A percentile compares a stretch with the other conserved stretches of the same genome.
These are phyloP conservation scores for Pseudochirops cupreus DNA, from an alignment of 2,797 vertebrate species.

Conservation along the genomic window DNA sequence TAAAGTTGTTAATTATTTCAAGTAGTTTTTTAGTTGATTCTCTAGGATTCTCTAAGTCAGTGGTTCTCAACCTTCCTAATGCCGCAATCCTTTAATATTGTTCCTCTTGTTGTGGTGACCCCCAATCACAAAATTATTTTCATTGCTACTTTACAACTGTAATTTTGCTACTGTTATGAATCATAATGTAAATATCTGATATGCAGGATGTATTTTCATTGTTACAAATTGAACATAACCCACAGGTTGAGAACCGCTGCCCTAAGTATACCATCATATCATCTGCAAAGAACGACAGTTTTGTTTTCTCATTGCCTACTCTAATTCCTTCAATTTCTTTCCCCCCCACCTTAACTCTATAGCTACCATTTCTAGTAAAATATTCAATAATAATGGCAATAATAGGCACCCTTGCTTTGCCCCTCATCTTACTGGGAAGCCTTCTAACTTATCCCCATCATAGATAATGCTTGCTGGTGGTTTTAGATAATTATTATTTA, in stretches of 20 bases:
- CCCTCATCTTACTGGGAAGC: too few species aligned
- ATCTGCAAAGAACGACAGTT: not conserved
- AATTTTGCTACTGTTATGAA: too few species aligned
- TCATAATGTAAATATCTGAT: too few species aligned
- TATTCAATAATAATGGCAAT: not conserved
- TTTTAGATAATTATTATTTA: not conserved
- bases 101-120: too few species aligned
- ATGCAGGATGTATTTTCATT: too few species aligned
- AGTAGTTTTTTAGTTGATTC: not conserved
- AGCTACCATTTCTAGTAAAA: not conserved
- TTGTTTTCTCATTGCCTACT: not conserved
- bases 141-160: too few species aligned
- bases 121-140: too few species aligned
- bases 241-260: too few species aligned
- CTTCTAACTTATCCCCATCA: not conserved
- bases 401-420: not conserved
- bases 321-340: not conserved
- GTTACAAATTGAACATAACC: too few species aligned
- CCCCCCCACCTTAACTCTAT: not conserved
- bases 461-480: not conserved
- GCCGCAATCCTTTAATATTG: too few species aligned
- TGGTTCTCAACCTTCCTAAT: too few species aligned
- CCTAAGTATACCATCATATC: not conserved
- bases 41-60: not conserved
- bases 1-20: not conserved